A percentile compares a stretch with the other conserved stretches of the same genome.
These are phyloP conservation scores for Hypanus sabinus DNA, from an alignment of 2,113 vertebrate species.

Conservation along the genomic window DNA sequence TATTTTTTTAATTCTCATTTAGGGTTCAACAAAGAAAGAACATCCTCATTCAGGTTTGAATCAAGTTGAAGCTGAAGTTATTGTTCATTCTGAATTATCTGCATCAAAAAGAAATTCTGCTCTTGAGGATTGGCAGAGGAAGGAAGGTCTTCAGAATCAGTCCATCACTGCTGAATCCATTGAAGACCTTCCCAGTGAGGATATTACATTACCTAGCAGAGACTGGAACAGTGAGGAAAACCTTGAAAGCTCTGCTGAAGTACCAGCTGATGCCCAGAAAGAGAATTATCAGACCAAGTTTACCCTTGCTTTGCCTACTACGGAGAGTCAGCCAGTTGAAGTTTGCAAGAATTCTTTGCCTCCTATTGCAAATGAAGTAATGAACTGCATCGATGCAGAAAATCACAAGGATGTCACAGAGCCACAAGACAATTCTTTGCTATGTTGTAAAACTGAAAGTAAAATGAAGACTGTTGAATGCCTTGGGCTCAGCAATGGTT, in stretches of 20 bases:
- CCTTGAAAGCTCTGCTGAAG: neutral
- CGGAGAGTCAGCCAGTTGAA: neutral
- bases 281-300: neutral
- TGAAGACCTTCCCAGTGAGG: constrained; percentile 14
- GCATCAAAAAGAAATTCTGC: constrained; percentile 55
- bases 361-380: constrained; percentile 1
- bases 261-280: neutral
- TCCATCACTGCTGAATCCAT: neutral
- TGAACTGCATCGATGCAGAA: constrained; percentile 4
- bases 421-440: neutral
- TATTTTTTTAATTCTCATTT: constrained; percentile 21
- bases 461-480: constrained; percentile 41
- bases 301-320: neutral
- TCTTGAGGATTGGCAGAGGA: constrained; percentile 15
- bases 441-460: neutral
- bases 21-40: constrained; percentile 52
- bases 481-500: constrained; percentile 65
- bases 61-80: constrained; percentile 88
- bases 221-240: neutral
- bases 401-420: neutral
- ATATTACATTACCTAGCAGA: neutral
- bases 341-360: constrained; percentile 14
- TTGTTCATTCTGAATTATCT: constrained; percentile 86
- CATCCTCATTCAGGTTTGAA: constrained; percentile 60
- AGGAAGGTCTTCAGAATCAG: neutral